These are phyloP conservation scores for Eupithecia insigniata DNA, from an alignment of 2,888 invertebrate genomes.

Conservation along the genomic window DNA sequence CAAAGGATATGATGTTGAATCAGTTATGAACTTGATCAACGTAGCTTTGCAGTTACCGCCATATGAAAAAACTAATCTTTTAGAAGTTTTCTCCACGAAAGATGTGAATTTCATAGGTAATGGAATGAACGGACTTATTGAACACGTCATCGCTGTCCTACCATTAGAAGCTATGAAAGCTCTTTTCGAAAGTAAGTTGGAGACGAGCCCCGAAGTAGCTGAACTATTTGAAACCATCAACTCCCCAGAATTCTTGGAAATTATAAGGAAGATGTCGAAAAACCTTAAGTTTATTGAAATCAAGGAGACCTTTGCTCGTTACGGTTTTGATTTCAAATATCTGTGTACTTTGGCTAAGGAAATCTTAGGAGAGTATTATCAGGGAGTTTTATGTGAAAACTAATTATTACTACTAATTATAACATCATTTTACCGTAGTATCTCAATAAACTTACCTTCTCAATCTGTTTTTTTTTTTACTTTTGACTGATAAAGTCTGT, in stretches of 20 bases:
- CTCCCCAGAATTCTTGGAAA: constrained; percentile 56
- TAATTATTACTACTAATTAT: constrained; percentile 13
- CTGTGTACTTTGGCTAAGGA: constrained; percentile 51
- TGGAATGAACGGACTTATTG: constrained; percentile 52
- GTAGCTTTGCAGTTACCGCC: constrained; percentile 48
- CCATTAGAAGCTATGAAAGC: constrained; percentile 56
- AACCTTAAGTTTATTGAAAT: constrained; percentile 55
- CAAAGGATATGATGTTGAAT: constrained; percentile 55
- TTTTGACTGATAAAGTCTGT: not conserved
- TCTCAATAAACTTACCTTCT: constrained; percentile 12
- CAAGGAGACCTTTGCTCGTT: constrained; percentile 50
- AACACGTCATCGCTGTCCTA: constrained; percentile 49
- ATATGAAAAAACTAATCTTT: constrained; percentile 43
- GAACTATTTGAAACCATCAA: constrained; percentile 53
- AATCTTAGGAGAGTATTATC: constrained; percentile 53
- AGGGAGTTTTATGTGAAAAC: constrained; percentile 51
- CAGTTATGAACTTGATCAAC: constrained; percentile 51
- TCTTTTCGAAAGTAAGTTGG: constrained; percentile 54
- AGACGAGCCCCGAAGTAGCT: constrained; percentile 51
- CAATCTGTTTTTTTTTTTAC: not conserved
- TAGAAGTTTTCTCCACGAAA: not conserved
- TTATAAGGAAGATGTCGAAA: constrained; percentile 51
- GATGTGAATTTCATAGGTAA: constrained; percentile 32
- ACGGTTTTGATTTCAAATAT: constrained; percentile 54
- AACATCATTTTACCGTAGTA: constrained; percentile 13